Percentiles rank a stretch among this genome's conserved stretches.
Conservation (phyloP, 30 jellyfish, hydroid and myxozoan genomes). For the Hydractinia symbiolongicarpus region DNA sequence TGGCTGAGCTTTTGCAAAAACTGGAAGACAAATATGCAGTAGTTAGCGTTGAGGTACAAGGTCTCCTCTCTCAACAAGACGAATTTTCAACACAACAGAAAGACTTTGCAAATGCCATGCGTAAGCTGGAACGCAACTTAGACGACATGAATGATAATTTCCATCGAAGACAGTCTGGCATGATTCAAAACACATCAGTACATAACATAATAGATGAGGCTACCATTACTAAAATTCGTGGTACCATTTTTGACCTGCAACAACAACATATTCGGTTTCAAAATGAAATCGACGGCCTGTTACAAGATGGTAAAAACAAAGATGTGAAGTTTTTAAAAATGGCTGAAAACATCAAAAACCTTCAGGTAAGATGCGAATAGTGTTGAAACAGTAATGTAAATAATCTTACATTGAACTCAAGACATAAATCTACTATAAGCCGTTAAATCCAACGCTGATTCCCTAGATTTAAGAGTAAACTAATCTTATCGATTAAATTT, state of each 20-base stretch:
- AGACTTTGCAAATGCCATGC: background rate
- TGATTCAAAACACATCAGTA: background rate
- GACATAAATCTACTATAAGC: too few relatives aligned
- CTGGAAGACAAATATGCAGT: background rate
- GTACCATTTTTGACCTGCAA: conserved; percentile 42
- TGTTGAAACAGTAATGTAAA: background rate
- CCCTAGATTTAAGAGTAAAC: too few relatives aligned
- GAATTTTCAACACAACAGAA: conserved; percentile 12
- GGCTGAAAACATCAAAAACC: conserved; percentile 26
- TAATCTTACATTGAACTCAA: too few relatives aligned
- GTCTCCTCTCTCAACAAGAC: background rate
- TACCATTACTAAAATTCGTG: conserved; percentile 32
- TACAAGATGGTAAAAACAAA: conserved; percentile 17
- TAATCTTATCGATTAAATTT: too few relatives aligned
- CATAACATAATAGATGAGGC: conserved; percentile 35
- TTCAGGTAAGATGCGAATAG: conserved; percentile 39
- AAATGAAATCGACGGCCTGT: conserved; percentile 34
- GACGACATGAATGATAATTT: conserved; percentile 27
- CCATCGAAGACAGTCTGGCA: conserved; percentile 18
- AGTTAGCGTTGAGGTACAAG: conserved; percentile 4
- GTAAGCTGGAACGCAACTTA: conserved; percentile 26
- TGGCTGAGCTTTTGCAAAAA: background rate
- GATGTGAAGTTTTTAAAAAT: conserved; percentile 2
- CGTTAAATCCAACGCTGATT: too few relatives aligned
- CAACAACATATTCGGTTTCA: conserved; percentile 40